Evolutionary conservation across 1,140 invertebrate species (phyloP), one percentile per base, ranked within the genome.

Genomic region (Zaprionus vittiger): DNA sequence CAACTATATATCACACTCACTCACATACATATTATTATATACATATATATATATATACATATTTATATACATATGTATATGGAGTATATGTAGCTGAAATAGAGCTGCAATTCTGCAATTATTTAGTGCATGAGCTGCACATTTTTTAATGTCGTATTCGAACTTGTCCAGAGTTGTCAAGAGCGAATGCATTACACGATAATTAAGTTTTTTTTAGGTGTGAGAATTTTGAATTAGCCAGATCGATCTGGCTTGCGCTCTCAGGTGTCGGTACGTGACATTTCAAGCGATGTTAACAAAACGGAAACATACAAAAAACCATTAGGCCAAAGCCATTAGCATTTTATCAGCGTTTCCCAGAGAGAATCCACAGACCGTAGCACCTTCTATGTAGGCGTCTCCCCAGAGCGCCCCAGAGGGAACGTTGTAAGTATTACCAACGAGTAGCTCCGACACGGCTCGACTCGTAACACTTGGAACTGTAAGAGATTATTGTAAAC

Each of bases 321-420:
- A 74, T 62, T 69, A 69, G 34, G 44, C 37, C 44, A 22, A 20
- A 71, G 12, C 73, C 34, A 87, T 87, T 87, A 73, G 80, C 81
- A 87, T 87, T 80, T 87, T 80, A 87, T 83, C 80, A 83, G 71
- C 80, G 70, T 83, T 65, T 65, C 38, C 24, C 34, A 41, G 24
- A 41, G 49, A 38, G 20, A 60, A 41, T 37, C 62, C 37, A 20
- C 37, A 54, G 22, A 22, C 38, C 38, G 56, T 22, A 57, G 20
- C 54, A 67, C 54, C 64, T 67, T 26, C 28, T 47, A 20, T 38
- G 15, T 44, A 44, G 28, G 5, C 28, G 22, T 59, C 11, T 61
- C 15, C 2, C 37, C 5, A 38, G 37, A 52, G 15, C n/a, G 15
- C n/a, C 17, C 5, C 41, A 34, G 34, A 31, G 72, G 65, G 34